These are phyloP conservation scores for Chamaea fasciata DNA, from an alignment of 2,113 vertebrate genomes.

Conservation along the genomic window DNA sequence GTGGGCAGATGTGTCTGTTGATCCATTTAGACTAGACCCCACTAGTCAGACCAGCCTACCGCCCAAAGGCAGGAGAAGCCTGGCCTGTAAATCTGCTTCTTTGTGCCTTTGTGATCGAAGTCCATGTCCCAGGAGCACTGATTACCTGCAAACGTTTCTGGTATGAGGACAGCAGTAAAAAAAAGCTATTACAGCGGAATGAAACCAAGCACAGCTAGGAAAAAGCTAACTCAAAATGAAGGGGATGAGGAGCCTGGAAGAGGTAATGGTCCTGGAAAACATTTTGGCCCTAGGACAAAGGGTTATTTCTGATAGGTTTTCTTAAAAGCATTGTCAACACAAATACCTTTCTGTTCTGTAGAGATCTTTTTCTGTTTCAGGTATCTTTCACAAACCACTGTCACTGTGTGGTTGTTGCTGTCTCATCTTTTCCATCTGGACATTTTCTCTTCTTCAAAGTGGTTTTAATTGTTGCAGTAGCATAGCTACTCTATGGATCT, in stretches of 20 bases:
- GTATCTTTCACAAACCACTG: not conserved
- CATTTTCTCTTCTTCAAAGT: not conserved
- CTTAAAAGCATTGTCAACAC: not conserved
- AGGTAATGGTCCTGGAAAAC: not conserved
- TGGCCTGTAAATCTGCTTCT: not conserved
- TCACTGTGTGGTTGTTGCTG: not conserved
- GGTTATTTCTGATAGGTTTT: not conserved
- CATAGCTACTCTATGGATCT: not conserved
- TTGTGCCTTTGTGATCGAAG: not conserved
- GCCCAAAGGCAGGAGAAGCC: not conserved
- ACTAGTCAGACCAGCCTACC: not conserved
- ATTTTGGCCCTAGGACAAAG: not conserved
- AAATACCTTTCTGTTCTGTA: not conserved
- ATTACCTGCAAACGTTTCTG: not conserved
- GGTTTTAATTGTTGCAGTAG: not conserved
- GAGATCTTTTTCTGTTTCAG: not conserved
- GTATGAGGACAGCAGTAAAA: not conserved
- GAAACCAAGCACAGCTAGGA: not conserved
- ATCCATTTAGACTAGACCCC: not conserved
- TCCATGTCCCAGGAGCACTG: not conserved
- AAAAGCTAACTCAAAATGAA: slow-evolving; percentile 49
- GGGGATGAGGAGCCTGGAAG: not conserved
- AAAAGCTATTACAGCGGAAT: not conserved
- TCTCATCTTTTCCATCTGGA: not conserved
- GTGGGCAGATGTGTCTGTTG: not conserved